Percentiles rank a stretch among this genome's conserved stretches.
phyloP scores from a whole-genome alignment of 2,113 vertebrate genomes.

The Cairina moschata region DNA sequence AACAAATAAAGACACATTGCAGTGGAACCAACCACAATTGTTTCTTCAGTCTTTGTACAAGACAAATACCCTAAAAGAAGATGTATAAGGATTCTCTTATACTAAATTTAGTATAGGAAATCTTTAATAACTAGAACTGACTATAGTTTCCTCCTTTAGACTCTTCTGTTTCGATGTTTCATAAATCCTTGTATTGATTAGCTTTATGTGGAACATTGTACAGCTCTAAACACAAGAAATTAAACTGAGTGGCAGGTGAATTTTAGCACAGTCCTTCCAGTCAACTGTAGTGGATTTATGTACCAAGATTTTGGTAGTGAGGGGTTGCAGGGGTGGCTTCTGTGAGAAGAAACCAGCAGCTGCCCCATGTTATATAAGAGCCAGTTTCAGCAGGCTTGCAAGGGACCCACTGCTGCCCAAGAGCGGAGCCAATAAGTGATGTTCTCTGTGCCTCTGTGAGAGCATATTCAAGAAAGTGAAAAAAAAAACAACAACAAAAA shows the following conservation, averaged over 20 bases:
- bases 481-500: too few relatives aligned
- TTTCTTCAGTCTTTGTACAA: conserved; percentile 63
- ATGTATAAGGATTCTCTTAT: conserved; percentile 72
- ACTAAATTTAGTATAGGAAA: conserved; percentile 78
- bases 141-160: conserved; percentile 77
- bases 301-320: too few relatives aligned
- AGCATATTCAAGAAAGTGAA: too few relatives aligned
- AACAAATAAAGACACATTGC: conserved; percentile 76
- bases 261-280: conserved; percentile 53
- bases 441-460: too few relatives aligned
- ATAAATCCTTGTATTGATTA: conserved; percentile 81
- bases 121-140: conserved; percentile 79
- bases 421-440: too few relatives aligned
- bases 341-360: too few relatives aligned
- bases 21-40: conserved; percentile 55
- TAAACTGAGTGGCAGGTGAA: conserved; percentile 74
- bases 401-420: too few relatives aligned
- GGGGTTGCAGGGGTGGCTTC: too few relatives aligned
- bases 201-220: conserved; percentile 67
- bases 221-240: conserved; percentile 76
- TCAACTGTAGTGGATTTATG: too few relatives aligned
- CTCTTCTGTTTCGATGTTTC: conserved; percentile 72
- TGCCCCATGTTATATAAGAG: too few relatives aligned
- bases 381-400: too few relatives aligned
- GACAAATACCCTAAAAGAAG: conserved; percentile 74